These are phyloP conservation scores for Spialia ferax DNA, from an alignment of 2,888 invertebrate species.

Conservation along the genomic window DNA sequence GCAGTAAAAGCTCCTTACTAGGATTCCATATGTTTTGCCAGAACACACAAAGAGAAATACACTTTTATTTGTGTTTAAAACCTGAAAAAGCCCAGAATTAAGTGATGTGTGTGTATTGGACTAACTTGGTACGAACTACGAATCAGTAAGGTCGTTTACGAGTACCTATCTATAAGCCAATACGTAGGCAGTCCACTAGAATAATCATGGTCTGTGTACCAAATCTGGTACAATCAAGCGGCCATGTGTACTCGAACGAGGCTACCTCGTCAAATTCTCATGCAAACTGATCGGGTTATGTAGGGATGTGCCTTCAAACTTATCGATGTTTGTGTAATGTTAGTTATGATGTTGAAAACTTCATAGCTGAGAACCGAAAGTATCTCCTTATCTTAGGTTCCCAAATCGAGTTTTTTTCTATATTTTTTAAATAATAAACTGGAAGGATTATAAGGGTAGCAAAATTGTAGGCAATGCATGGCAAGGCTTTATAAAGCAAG, in stretches of 20 bases:
- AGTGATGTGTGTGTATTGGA: not conserved
- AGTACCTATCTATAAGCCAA: not conserved
- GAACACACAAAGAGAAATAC: too few species aligned
- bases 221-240: slow-evolving; percentile 10
- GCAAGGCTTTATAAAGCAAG: too few species aligned
- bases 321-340: not conserved
- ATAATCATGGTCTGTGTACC: slow-evolving; percentile 1
- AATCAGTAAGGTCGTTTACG: not conserved
- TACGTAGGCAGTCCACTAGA: not conserved
- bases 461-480: too few species aligned
- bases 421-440: too few species aligned
- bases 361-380: too few species aligned
- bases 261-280: slow-evolving; percentile 10
- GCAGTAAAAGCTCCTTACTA: too few species aligned
- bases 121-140: not conserved
- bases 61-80: too few species aligned
- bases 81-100: not conserved
- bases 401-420: too few species aligned
- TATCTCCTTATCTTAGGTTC: too few species aligned
- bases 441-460: too few species aligned
- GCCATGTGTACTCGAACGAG: slow-evolving; percentile 3
- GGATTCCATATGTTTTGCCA: too few species aligned
- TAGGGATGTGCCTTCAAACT: not conserved
- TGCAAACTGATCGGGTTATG: slow-evolving; percentile 9
- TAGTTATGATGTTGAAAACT: too few species aligned